Evolutionary conservation across 2,797 vertebrate genomes (phyloP).

Genomic region (Columba guinea): DNA sequence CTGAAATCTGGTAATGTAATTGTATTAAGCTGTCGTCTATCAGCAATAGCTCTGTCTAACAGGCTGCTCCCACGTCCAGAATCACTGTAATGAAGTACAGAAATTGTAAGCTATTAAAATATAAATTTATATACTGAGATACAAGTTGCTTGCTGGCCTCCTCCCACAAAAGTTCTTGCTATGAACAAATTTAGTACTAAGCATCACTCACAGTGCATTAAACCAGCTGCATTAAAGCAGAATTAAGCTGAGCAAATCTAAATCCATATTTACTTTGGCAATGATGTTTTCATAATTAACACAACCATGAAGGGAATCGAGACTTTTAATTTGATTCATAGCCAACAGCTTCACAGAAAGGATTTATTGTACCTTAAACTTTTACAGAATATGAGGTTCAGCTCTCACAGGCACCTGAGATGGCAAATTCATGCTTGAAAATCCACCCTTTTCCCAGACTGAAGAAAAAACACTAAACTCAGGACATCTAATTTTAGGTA

Average conservation of each 20-base stretch:
- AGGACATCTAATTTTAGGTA: neutral
- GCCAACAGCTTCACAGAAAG: neutral
- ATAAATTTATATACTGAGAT: neutral
- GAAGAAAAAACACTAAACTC: neutral
- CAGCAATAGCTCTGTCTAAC: constrained; percentile 94
- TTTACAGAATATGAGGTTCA: neutral
- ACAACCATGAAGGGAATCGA: neutral
- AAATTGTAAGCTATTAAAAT: constrained; percentile 46
- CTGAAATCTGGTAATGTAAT: constrained; percentile 97
- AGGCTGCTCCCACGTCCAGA: constrained; percentile 97
- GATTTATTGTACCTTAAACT: neutral
- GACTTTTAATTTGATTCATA: neutral
- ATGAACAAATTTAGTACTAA: constrained; percentile 43
- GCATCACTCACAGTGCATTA: neutral
- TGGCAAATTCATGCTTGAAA: neutral
- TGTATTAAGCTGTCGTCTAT: constrained; percentile 93
- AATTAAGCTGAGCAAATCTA: constrained; percentile 11
- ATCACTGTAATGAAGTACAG: constrained; percentile 83
- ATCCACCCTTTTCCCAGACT: neutral
- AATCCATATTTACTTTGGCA: neutral
- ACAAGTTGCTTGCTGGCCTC: constrained; percentile 21
- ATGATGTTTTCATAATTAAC: neutral
- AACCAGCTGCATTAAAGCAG: neutral
- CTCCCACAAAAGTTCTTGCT: constrained; percentile 48
- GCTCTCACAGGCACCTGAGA: neutral